Conservation (phyloP, 1,140 invertebrate species). For the Pogonognathellus flavescens region DNA sequence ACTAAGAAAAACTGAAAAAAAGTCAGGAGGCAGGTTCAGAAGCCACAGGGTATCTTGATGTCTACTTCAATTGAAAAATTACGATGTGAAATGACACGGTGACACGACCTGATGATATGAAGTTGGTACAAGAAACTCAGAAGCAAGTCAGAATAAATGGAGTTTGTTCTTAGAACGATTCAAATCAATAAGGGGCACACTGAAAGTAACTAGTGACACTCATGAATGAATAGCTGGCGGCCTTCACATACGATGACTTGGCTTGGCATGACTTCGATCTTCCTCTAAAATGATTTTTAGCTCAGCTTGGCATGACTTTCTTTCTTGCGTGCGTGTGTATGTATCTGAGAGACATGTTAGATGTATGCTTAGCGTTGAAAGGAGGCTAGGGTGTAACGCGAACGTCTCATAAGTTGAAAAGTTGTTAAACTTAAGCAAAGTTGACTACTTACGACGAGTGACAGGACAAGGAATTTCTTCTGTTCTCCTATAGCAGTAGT, state of each 20-base stretch:
- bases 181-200: slow-evolving; percentile 27
- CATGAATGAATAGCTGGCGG: slow-evolving; percentile 24
- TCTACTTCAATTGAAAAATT: not conserved
- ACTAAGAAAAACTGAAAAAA: no score
- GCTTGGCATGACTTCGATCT: slow-evolving; percentile 17
- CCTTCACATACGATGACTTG: slow-evolving; percentile 13
- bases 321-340: no score
- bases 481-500: not conserved
- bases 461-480: slow-evolving; percentile 16
- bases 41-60: no score
- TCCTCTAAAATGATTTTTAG: not conserved
- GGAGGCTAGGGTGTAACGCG: not conserved
- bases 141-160: not conserved
- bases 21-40: no score
- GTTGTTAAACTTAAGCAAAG: not conserved
- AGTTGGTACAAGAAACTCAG: not conserved
- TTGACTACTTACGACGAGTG: not conserved
- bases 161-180: not conserved
- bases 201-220: not conserved
- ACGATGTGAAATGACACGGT: not conserved
- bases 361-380: no score
- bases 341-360: no score
- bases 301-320: not conserved
- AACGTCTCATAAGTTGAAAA: slow-evolving; percentile 27
- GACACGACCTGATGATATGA: slow-evolving; percentile 13